phyloP scores from a whole-genome alignment of 2,797 vertebrate genomes.

The Lycodopsis pacificus region DNA sequence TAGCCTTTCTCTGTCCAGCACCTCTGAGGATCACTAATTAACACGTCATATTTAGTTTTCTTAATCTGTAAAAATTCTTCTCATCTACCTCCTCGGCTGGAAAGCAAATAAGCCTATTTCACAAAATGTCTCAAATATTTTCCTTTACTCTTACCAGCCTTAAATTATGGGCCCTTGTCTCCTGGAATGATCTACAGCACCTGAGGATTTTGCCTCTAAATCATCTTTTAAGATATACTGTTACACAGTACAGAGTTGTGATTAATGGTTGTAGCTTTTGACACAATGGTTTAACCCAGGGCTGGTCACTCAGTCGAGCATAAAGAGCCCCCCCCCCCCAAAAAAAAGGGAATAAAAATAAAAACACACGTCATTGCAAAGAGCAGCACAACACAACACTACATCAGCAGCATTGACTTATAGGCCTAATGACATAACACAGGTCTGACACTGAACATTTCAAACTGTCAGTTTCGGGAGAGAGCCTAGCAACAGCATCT shows the following conservation, averaged over 20 bases:
- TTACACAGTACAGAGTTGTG: background rate
- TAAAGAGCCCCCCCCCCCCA: background rate
- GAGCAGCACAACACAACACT: background rate
- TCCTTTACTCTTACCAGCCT: background rate
- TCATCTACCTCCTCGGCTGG: background rate
- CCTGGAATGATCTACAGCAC: conserved; percentile 1
- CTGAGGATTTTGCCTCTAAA: background rate
- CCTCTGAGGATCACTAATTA: background rate
- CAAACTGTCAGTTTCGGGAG: background rate
- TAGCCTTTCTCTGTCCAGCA: background rate
- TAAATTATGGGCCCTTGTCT: background rate
- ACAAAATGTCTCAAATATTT: background rate
- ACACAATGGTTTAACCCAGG: background rate
- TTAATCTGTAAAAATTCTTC: background rate
- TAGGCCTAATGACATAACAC: background rate
- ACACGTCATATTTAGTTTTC: background rate
- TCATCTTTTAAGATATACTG: background rate
- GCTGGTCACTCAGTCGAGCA: background rate
- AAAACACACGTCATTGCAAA: background rate
- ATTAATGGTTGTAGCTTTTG: background rate
- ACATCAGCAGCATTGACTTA: background rate
- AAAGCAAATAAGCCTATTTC: background rate
- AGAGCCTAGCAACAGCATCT: background rate
- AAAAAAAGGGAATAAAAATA: background rate
- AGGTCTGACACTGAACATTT: background rate